A percentile compares a stretch with the other conserved stretches of the same genome.
Conservation (phyloP, 2,797 vertebrate genomes). For the Nyctalus aviator region DNA sequence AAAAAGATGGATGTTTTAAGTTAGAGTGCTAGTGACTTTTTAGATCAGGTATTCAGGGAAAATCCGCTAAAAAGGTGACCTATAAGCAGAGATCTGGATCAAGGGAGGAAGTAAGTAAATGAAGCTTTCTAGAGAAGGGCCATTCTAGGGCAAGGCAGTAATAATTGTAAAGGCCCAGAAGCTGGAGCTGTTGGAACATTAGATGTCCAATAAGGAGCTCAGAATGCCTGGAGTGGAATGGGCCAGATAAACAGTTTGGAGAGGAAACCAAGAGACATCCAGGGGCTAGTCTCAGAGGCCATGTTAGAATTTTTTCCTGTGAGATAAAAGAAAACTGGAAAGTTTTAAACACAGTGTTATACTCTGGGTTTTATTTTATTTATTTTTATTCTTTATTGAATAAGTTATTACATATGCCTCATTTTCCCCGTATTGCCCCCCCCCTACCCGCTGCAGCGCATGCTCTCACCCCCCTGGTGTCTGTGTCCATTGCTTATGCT, state of each 20-base stretch:
- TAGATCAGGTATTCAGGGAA: neutral
- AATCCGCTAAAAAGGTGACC: neutral
- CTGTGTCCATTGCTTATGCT: too few species aligned
- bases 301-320: neutral
- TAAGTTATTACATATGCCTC: too few species aligned
- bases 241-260: neutral
- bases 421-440: too few species aligned
- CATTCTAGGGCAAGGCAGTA: neutral
- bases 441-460: too few species aligned
- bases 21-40: neutral
- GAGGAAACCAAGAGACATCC: neutral
- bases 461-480: too few species aligned
- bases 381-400: too few species aligned
- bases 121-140: neutral
- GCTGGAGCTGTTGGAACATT: neutral
- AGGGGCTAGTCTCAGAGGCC: neutral
- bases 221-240: neutral
- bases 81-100: neutral
- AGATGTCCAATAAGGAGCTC: neutral
- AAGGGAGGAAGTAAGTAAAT: neutral
- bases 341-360: neutral
- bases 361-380: neutral
- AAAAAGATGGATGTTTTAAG: neutral
- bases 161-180: neutral
- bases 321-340: constrained; percentile 9